A percentile compares a stretch with the other conserved stretches of the same genome.
Conservation (phyloP, 2,797 vertebrate genomes). For the Sebastes taczanowskii region DNA sequence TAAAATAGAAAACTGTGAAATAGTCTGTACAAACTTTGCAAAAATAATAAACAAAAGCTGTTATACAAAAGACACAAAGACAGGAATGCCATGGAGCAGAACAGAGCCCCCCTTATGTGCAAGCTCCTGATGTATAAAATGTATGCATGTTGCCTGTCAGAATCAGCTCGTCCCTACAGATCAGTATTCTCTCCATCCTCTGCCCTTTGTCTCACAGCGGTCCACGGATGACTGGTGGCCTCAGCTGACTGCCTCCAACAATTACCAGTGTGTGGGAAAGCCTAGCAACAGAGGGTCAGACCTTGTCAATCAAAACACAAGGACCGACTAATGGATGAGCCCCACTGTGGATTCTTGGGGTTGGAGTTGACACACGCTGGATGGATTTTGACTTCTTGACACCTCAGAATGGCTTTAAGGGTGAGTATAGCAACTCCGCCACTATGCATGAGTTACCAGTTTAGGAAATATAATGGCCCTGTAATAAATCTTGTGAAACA, state of each 20-base stretch:
- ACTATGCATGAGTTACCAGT: neutral
- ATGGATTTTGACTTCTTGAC: conserved; percentile 9
- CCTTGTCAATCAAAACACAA: conserved; percentile 79
- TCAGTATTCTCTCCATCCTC: conserved; percentile 66
- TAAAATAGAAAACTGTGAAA: neutral
- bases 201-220: conserved; percentile 74
- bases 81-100: conserved; percentile 32
- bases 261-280: conserved; percentile 78
- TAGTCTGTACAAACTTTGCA: neutral
- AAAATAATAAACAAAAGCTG: conserved; percentile 8
- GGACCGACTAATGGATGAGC: conserved; percentile 31
- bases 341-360: conserved; percentile 40
- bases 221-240: conserved; percentile 77
- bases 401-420: conserved; percentile 24
- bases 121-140: conserved; percentile 50
- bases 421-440: neutral
- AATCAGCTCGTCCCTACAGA: conserved; percentile 63
- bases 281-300: conserved; percentile 64
- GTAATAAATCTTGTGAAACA: neutral
- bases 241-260: conserved; percentile 76
- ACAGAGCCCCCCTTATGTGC: conserved; percentile 40
- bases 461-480: neutral
- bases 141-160: conserved; percentile 55
- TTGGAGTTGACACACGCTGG: conserved; percentile 49
- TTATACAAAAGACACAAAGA: conserved; percentile 44